These are phyloP conservation scores for Cataglyphis altisquamis DNA, from an alignment of 2,888 invertebrate species.

Conservation along the genomic window DNA sequence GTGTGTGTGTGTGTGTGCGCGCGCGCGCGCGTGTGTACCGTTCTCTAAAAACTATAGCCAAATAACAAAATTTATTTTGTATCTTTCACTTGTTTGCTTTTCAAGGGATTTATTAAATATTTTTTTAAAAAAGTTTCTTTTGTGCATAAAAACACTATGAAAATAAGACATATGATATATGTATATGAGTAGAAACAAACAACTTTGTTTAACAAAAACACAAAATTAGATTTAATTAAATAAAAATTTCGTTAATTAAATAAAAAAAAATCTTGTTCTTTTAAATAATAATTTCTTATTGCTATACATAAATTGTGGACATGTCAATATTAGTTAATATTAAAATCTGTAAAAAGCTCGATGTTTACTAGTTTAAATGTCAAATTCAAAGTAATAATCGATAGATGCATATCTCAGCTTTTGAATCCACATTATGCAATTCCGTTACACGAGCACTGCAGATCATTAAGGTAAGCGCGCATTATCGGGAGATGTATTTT, in stretches of 20 bases:
- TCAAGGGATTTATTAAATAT: not conserved
- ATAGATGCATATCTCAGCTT: conserved; percentile 3
- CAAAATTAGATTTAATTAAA: not conserved
- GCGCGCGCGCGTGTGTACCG: no score
- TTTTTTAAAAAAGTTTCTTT: not conserved
- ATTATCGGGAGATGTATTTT: conserved; percentile 37
- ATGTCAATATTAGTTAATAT: not conserved
- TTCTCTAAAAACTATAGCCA: conserved; percentile 10
- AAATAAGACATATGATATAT: not conserved
- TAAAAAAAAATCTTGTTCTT: not conserved
- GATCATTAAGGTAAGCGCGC: conserved; percentile 62
- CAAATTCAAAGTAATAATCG: conserved; percentile 11
- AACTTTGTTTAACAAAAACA: not conserved
- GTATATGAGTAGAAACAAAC: not conserved
- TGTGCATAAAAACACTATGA: not conserved
- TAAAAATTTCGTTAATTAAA: not conserved
- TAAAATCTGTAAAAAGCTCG: not conserved
- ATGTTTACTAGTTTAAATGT: not conserved
- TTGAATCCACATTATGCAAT: not conserved
- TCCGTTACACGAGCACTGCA: conserved; percentile 37
- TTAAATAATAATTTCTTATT: not conserved
- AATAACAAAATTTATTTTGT: not conserved
- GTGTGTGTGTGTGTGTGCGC: no score
- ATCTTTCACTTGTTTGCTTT: not conserved
- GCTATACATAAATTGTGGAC: no score